These are phyloP conservation scores for Chalcosyrphus nemorum DNA, from an alignment of 2,888 invertebrate genomes.

Conservation along the genomic window DNA sequence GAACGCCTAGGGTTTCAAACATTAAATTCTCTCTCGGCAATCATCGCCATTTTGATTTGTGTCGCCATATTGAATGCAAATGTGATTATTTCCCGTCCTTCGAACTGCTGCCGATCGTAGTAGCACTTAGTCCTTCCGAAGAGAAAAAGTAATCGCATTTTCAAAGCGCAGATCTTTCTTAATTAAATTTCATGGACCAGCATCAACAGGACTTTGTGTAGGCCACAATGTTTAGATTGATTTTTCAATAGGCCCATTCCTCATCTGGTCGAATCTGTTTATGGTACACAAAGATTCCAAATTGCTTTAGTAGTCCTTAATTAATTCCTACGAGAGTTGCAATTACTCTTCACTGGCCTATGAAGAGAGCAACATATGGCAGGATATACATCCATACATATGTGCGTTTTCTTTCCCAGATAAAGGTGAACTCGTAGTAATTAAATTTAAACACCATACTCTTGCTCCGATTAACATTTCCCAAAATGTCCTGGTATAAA, in stretches of 20 bases:
- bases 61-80: too few relatives aligned
- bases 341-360: conserved; percentile 33
- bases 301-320: conserved; percentile 37
- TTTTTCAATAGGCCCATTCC: not conserved
- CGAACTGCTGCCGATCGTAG: too few relatives aligned
- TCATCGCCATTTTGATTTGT: too few relatives aligned
- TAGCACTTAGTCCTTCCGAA: too few relatives aligned
- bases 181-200: too few relatives aligned
- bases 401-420: not conserved
- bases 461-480: conserved; percentile 45
- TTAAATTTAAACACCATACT: conserved; percentile 58
- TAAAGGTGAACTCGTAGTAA: conserved; percentile 46
- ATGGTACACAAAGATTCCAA: not conserved
- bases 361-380: not conserved
- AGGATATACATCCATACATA: too few relatives aligned
- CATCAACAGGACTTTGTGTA: too few relatives aligned
- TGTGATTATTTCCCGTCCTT: too few relatives aligned
- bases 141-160: too few relatives aligned
- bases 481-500: conserved; percentile 31
- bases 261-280: not conserved
- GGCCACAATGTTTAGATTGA: not conserved
- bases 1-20: too few relatives aligned
- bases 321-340: conserved; percentile 38
- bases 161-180: too few relatives aligned
- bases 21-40: too few relatives aligned